Base-by-base conservation (phyloP, 2,113 vertebrate species). In the Climacteris rufus region DNA sequence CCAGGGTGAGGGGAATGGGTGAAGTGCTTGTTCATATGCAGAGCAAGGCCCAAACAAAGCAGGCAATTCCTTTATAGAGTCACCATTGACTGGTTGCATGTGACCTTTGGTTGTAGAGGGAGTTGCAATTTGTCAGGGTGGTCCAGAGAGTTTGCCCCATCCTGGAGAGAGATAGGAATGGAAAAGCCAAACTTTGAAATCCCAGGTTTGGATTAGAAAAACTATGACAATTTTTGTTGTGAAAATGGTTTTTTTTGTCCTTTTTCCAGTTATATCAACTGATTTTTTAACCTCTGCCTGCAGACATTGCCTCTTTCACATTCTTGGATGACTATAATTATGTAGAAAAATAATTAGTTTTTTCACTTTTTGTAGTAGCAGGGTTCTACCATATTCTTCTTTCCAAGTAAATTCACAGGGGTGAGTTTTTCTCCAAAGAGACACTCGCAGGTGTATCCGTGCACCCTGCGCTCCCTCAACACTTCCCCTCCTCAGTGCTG, bases 141-240 rank as follows among this genome's bases (percentile, higher is more conserved):
- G 27, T 74, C 42, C 33, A 64, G 23, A 15, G 7, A 61, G 27
- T 69, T 63, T 64, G 45, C 69, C 28, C 49, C 59, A 40, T 54
- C 53, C 54, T 2, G 5, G 44, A 42, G 45, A 53, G 12, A 24
- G 8, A 9, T 11, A n/a, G 42, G 0, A 42, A 5, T 2, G 8
- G n/a, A 71, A 86, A 75, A 82, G 12, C 15, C 52, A 64, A 82
- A 84, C 12, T 28, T 78, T 13, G 33, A 49, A 76, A 72, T 52
- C 9, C 7, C 33, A 50, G 11, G 0, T 83, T 76, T 57, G 63
- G 40, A 28, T 85, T 30, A 56, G n/a, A 76, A 85, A 87, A 90
- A 56, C 0, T 0, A 23, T 0, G 0, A 13, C 2, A 4, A 1
- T 44, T 52, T 83, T 83, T 28, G 7, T 4, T 52, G 44, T 28